Base-by-base conservation (phyloP, 1,140 invertebrate species). In the Trichonephila clavata region DNA sequence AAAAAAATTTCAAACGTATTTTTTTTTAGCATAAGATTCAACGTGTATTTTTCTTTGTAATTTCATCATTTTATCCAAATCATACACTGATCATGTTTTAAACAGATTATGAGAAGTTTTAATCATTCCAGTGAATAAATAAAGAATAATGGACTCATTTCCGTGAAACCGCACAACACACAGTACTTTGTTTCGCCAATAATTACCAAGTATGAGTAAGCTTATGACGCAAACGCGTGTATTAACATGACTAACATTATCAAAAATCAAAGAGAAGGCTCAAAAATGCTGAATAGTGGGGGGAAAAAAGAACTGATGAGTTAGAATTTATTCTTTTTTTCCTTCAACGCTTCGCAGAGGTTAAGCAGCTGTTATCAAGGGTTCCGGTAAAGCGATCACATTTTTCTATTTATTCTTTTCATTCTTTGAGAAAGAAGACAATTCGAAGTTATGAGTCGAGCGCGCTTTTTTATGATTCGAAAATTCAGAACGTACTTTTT, bases 371-470 rank as follows among this genome's bases (percentile, higher is more conserved):
- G 86, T 63, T 87, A 87, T 87, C 86, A 32, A 50, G 50, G 50
- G 86, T 87, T 87, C 86, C 86, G 86, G 86, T 87, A 87, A 39
- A 63, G 86, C 59, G 86, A 87, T 87, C 61, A 87, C 86, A 87
- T 87, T 87, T 39, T 77, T 21, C 32, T 63, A 87, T 87, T 87
- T 65, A 63, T 87, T 87, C 59, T 87, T 63, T 63, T 87, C 61
- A 57, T 43, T 63, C 50, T 63, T 61, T 5, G 39, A 20, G 20
- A 39, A 77, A 77, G 71, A 77, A 57, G 60, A 57, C 86, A 63
- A 87, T 63, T 63, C 86, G 86, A 27, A 87, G 59, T 39, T 87
- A 87, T 27, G 59, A 61, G 63, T 87, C 86, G 61, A 63, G 65
- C 71, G 32, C 27, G 27, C 71, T 13, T 32, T 77, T 77, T 77